phyloP scores from a whole-genome alignment of 1,140 invertebrate genomes.

The Scaptodrosophila lebanonensis region DNA sequence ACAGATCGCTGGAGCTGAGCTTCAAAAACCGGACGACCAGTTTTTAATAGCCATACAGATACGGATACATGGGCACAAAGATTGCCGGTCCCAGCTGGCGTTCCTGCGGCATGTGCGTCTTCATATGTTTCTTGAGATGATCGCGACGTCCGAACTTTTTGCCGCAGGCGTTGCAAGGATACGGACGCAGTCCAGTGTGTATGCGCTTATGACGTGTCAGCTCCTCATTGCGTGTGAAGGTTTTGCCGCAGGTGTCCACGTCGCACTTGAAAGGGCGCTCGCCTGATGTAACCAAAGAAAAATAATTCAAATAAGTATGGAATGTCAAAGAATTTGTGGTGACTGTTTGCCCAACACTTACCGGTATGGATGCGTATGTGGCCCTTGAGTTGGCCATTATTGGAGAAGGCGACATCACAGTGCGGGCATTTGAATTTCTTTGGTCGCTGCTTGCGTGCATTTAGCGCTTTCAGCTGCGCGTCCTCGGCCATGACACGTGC shows the following conservation, averaged over 20 bases:
- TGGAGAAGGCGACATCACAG: conserved; percentile 93
- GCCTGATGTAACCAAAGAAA: conserved; percentile 79
- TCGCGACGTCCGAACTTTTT: conserved; percentile 94
- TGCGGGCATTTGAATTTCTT: conserved; percentile 93
- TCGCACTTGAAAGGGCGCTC: conserved; percentile 93
- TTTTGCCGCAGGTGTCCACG: conserved; percentile 88
- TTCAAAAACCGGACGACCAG: neutral
- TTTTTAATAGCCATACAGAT: conserved; percentile 68
- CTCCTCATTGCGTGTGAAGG: conserved; percentile 95
- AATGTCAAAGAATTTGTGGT: neutral
- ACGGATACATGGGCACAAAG: conserved; percentile 76
- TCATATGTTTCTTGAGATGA: conserved; percentile 89
- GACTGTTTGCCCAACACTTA: conserved; percentile 61
- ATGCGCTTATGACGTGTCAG: conserved; percentile 93
- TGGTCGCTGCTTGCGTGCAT: conserved; percentile 86
- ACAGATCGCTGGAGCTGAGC: conserved; percentile 42
- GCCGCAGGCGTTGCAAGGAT: conserved; percentile 86
- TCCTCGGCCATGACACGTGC: conserved; percentile 82
- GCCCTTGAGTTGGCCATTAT: conserved; percentile 94
- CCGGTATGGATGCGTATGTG: conserved; percentile 95
- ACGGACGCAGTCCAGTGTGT: conserved; percentile 90
- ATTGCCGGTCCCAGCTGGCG: conserved; percentile 65
- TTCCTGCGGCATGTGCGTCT: conserved; percentile 76
- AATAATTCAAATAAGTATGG: conserved; percentile 28
- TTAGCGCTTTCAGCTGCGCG: conserved; percentile 81